Evolutionary conservation across 2,113 vertebrate genomes (phyloP).

Genomic region (Potamarius usumacintae): DNA sequence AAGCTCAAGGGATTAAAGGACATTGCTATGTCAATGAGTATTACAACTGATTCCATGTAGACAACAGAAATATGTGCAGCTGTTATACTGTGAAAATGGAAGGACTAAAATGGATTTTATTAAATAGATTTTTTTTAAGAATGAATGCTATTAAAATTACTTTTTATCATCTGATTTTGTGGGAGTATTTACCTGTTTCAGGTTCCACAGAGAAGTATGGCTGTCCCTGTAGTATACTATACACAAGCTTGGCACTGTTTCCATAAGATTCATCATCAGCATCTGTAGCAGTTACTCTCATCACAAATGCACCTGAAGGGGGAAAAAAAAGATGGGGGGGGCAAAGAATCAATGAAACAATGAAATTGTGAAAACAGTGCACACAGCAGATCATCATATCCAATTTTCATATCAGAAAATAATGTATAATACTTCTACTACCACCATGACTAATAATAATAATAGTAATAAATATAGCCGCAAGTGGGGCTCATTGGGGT

Average conservation of each 20-base stretch:
- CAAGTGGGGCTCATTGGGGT: too few relatives aligned
- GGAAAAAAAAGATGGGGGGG: background rate
- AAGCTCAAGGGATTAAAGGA: slow-evolving; percentile 1
- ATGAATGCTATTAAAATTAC: background rate
- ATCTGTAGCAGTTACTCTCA: slow-evolving; percentile 88
- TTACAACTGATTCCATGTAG: slow-evolving; percentile 10
- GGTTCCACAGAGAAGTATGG: slow-evolving; percentile 97
- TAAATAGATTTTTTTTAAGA: background rate
- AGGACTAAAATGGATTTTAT: background rate
- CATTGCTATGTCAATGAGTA: background rate
- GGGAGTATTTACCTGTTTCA: slow-evolving; percentile 80
- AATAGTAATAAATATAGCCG: too few relatives aligned
- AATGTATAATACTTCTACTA: background rate
- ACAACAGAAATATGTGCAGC: background rate
- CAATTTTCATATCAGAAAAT: background rate
- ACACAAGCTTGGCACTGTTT: slow-evolving; percentile 95
- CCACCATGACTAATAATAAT: background rate
- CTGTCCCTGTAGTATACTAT: slow-evolving; percentile 95
- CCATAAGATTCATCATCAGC: slow-evolving; percentile 94
- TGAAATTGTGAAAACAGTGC: background rate
- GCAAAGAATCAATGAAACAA: slow-evolving; percentile 6
- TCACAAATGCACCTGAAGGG: slow-evolving; percentile 86
- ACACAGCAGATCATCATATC: background rate
- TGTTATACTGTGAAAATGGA: background rate
- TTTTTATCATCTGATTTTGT: background rate